Percentiles rank a stretch among this genome's conserved stretches.
These are phyloP conservation scores for Anser cygnoides DNA, from an alignment of 2,113 vertebrate species.

Conservation along the genomic window DNA sequence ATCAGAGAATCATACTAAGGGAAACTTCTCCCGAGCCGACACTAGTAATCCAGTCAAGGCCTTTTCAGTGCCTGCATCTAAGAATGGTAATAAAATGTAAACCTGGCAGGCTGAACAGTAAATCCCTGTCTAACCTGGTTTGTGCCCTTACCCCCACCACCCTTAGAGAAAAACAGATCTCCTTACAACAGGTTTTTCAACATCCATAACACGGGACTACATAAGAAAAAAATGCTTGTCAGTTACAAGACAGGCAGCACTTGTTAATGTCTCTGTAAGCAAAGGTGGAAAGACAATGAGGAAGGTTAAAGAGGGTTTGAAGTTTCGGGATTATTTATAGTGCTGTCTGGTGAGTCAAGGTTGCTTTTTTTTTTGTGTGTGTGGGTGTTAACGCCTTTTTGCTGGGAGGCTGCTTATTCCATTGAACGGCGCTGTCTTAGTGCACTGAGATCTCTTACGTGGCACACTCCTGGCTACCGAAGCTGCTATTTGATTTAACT, in stretches of 20 bases:
- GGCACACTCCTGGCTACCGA: not conserved
- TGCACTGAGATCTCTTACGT: not conserved
- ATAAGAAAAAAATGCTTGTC: rapidly evolving
- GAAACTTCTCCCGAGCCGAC: not conserved
- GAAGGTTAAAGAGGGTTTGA: not conserved
- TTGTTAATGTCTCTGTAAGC: not conserved
- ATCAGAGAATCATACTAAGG: rapidly evolving
- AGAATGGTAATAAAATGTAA: not conserved
- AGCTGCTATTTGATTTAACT: not conserved
- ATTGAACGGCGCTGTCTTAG: not conserved
- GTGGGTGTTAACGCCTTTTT: not conserved
- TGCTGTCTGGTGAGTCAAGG: not conserved
- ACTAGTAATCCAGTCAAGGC: not conserved
- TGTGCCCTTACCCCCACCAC: not conserved
- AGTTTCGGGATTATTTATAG: not conserved
- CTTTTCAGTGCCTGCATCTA: not conserved
- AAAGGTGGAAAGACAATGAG: not conserved
- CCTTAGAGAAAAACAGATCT: not conserved
- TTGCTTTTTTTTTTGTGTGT: no score
- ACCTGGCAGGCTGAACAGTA: not conserved
- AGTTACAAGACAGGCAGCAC: rapidly evolving
- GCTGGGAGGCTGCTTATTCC: not conserved
- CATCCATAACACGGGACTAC: not conserved
- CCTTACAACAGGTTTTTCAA: not conserved
- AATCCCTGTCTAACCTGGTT: not conserved